Evolutionary conservation across 2,888 invertebrate species (phyloP).

Genomic region (Lottia gigantea): DNA sequence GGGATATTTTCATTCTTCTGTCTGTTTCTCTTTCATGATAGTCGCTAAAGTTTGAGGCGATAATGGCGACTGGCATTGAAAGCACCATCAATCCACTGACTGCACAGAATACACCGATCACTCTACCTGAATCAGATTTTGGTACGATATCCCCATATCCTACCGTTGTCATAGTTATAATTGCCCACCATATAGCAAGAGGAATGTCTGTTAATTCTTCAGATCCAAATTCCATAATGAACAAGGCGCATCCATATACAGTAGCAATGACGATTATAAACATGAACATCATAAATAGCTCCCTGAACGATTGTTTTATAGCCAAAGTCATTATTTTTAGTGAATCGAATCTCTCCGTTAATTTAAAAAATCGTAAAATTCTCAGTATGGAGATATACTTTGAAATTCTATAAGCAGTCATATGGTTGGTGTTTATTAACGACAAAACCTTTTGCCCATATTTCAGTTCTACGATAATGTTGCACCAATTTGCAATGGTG

Average conservation of each 20-base stretch:
- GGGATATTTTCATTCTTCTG: constrained; percentile 17
- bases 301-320: constrained; percentile 48
- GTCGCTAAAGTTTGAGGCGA: constrained; percentile 53
- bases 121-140: constrained; percentile 35
- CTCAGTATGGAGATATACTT: constrained; percentile 4
- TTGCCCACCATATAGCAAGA: constrained; percentile 55
- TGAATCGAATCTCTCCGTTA: constrained; percentile 26
- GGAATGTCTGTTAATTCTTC: constrained; percentile 46
- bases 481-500: background rate
- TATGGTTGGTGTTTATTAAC: background rate
- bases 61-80: constrained; percentile 53
- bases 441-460: background rate
- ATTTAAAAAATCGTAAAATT: constrained; percentile 24
- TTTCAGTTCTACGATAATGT: background rate
- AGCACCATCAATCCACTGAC: constrained; percentile 47
- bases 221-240: constrained; percentile 24
- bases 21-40: constrained; percentile 41
- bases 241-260: constrained; percentile 53
- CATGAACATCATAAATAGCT: constrained; percentile 52
- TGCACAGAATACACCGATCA: constrained; percentile 44
- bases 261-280: constrained; percentile 55
- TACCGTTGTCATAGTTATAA: constrained; percentile 60
- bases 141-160: constrained; percentile 56
- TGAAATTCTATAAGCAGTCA: background rate
- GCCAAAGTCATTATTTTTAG: constrained; percentile 52